Evolutionary conservation across 2,888 invertebrate genomes (phyloP), one percentile per base, ranked within the genome.

Genomic region (Tridacna gigas): DNA sequence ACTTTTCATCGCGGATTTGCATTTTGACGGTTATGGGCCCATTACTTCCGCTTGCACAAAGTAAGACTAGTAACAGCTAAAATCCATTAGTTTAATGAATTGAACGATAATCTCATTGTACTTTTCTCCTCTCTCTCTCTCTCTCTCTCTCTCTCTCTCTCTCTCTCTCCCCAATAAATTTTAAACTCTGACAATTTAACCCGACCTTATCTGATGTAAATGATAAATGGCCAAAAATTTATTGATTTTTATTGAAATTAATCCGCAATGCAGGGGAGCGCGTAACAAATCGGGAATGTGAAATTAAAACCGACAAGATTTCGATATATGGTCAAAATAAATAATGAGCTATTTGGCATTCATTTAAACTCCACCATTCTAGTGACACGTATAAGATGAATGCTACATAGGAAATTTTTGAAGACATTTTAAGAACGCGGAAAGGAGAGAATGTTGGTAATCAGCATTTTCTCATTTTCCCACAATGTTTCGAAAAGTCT

Each of bases 171-270:
- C 22, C 22, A 22, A n/a, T 60, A 7, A 15, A 60, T n/a, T 60
- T 22, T 60, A n/a, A 60, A 60, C 60, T 61, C n/a, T 15, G 7
- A 61, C 65, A 65, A 28, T 26, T 65, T 11, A 65, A 65, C 15
- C 12, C 11, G 26, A 12, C 26, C 65, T 65, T 65, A 20, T n/a
- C 25, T 12, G 25, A n/a, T n/a, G 18, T 20, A 20, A 20, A 60
- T n/a, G 18, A 65, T 28, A 28, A 25, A 28, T 28, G 25, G 4
- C 26, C 26, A 26, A 5, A 13, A 28, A 69, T 47, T 45, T 69
- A 69, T 69, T 69, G 69, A 69, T 69, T 45, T 69, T 9, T 67
- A 20, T 9, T 13, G n/a, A n/a, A 69, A 69, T 69, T 69, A 69
- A 69, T 69, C 69, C 47, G 12, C 13, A 20, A 25, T 25, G 20